phyloP scores from a whole-genome alignment of 92 coral and sea anemone genomes.

The Palythoa grandiflora region DNA sequence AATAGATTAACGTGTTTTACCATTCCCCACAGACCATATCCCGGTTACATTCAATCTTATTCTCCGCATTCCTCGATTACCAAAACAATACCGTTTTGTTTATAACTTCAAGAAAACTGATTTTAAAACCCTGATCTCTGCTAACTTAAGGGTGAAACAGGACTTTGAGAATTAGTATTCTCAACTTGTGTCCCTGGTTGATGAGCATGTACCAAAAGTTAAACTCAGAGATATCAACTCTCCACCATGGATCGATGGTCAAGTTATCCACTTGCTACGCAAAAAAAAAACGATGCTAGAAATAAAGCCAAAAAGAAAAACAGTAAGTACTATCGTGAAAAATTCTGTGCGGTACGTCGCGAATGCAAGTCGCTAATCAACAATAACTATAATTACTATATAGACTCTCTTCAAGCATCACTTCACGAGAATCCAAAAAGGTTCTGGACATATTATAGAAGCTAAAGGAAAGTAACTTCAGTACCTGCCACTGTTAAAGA shows the following conservation, averaged over 20 bases:
- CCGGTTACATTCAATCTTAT: slow-evolving; percentile 15
- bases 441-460: slow-evolving; percentile 6
- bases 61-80: slow-evolving; percentile 36
- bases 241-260: slow-evolving; percentile 39
- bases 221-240: slow-evolving; percentile 31
- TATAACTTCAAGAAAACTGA: slow-evolving; percentile 50
- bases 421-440: slow-evolving; percentile 15
- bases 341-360: neutral
- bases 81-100: slow-evolving; percentile 39
- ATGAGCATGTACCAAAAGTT: slow-evolving; percentile 7
- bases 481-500: neutral
- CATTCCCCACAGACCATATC: slow-evolving; percentile 46
- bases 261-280: neutral
- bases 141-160: slow-evolving; percentile 8
- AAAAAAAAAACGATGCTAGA: slow-evolving; percentile 12
- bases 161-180: slow-evolving; percentile 17
- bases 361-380: neutral
- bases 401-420: neutral
- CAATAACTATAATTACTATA: neutral
- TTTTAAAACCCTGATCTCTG: slow-evolving; percentile 22
- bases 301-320: slow-evolving; percentile 4
- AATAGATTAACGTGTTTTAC: slow-evolving; percentile 22
- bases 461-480: neutral
- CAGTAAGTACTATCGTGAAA: neutral
- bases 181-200: slow-evolving; percentile 10